Base-by-base conservation (phyloP, 2,888 invertebrate species). In the Epinotia bilunana region DNA sequence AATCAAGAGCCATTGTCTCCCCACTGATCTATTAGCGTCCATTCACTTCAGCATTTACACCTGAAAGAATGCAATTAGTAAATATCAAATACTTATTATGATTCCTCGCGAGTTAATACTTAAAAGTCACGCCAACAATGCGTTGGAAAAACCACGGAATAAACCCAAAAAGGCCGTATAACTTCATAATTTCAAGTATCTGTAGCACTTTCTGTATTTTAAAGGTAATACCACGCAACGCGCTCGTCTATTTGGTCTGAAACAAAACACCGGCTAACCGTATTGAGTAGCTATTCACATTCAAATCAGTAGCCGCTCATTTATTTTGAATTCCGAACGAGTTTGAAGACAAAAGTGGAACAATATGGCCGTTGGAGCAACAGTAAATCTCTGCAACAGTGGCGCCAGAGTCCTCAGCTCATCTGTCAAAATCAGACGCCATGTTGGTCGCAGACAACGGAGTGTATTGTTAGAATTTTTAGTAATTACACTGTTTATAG, bases 241-340 rank as follows among this genome's bases (percentile, higher is more conserved):
- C 77, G 77, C 70, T 71, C 62, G 82, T 85, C 55, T 89, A 88
- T 87, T 89, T 91, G 88, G 86, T 87, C 90, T 90, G 87, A 90
- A 89, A 92, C 92, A 93, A 89, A 86, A 87, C 86, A 88, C 83
- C 81, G 77, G 82, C 80, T 90, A 88, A 91, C 92, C 90, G 92
- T 91, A 91, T 90, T 91, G 88, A 86, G 84, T 78, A 74, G 79
- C 87, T 86, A 91, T 93, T 92, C 89, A 92, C 89, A 93, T 93
- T 92, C 87, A 92, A 93, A 93, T 93, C 91, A 92, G 93, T 91
- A 93, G 93, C 92, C 79, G 86, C 87, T 87, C 90, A 89, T 91
- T 91, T 91, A 91, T 91, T 91, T 90, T 87, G 90, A 90, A 91
- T 91, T 91, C 88, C 85, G 81, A 86, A 89, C 90, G 87, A 88